Evolutionary conservation across 2,797 vertebrate species (phyloP).

Genomic region (Hafferia zeledoni): DNA sequence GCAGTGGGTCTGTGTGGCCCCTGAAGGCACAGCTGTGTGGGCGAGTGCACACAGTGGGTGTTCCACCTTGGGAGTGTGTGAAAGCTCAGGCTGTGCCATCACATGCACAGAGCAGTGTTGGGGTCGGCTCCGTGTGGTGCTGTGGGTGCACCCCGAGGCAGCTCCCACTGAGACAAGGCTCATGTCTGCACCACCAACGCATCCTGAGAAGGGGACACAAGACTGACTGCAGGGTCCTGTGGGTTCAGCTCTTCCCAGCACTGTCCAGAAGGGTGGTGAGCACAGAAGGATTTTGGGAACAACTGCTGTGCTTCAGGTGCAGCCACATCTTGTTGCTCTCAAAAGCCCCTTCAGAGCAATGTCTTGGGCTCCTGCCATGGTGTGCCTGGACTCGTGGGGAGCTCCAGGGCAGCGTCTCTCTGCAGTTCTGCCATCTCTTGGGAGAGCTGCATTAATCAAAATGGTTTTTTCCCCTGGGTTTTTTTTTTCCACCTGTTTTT

Average conservation of each 20-base stretch:
- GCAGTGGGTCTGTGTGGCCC: not conserved
- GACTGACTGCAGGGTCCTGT: not conserved
- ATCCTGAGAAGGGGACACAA: fast-evolving
- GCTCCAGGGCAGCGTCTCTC: not conserved
- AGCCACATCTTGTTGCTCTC: not conserved
- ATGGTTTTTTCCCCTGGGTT: fast-evolving
- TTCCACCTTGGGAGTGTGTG: fast-evolving
- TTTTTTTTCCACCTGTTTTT: not conserved
- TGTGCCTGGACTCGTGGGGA: fast-evolving
- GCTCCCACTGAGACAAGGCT: not conserved
- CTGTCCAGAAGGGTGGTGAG: not conserved
- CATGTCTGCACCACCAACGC: fast-evolving
- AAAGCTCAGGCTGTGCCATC: not conserved
- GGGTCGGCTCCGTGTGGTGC: fast-evolving
- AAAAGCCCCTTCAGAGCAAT: fast-evolving
- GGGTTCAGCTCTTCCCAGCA: not conserved
- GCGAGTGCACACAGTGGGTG: not conserved
- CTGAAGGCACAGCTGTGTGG: not conserved
- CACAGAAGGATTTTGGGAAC: not conserved
- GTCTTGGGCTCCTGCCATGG: not conserved
- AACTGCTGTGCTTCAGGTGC: not conserved
- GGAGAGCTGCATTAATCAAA: not conserved
- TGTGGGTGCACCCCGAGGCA: fast-evolving
- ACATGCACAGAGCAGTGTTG: fast-evolving
- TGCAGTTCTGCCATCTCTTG: not conserved